phyloP scores from a whole-genome alignment of 1,140 invertebrate genomes.

The Drusus annulatus region DNA sequence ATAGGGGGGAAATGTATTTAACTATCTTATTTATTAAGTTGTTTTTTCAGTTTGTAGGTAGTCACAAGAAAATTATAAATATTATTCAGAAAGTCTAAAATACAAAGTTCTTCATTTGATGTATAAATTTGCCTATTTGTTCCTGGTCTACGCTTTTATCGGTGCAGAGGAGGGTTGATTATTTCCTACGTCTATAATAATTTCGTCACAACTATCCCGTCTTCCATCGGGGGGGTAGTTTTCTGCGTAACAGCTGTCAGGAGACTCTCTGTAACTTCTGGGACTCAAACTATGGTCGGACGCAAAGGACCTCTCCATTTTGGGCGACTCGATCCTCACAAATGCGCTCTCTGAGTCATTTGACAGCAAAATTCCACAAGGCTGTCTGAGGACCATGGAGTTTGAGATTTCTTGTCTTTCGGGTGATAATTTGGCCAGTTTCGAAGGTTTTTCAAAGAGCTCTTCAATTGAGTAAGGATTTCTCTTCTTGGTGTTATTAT shows the following conservation, averaged over 20 bases:
- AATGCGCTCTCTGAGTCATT: slow-evolving; percentile 28
- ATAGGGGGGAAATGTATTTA: too few species aligned
- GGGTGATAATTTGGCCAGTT: slow-evolving; percentile 62
- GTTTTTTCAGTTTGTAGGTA: too few species aligned
- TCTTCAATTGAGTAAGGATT: slow-evolving; percentile 92
- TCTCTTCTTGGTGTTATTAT: slow-evolving; percentile 77
- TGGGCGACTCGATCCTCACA: slow-evolving; percentile 6
- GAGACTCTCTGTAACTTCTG: slow-evolving; percentile 47
- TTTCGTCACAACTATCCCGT: slow-evolving; percentile 34
- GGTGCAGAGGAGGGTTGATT: slow-evolving; percentile 26
- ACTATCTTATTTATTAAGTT: too few species aligned
- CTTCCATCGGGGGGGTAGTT: slow-evolving; percentile 36
- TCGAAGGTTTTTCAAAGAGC: slow-evolving; percentile 84
- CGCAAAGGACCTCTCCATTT: slow-evolving; percentile 30
- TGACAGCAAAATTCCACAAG: slow-evolving; percentile 49
- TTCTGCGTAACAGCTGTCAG: slow-evolving; percentile 50
- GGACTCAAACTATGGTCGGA: slow-evolving; percentile 52
- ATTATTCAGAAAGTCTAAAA: too few species aligned
- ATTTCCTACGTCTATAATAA: slow-evolving; percentile 38
- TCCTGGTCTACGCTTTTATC: slow-evolving; percentile 3
- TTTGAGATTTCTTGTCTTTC: slow-evolving; percentile 21
- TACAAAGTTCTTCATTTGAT: not conserved
- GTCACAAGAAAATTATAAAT: too few species aligned
- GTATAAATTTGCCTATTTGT: too few species aligned
- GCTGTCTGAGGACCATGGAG: slow-evolving; percentile 45